A percentile compares a stretch with the other conserved stretches of the same genome.
Conservation (phyloP, 30 jellyfish, hydroid and myxozoan genomes). For the Chrysaora quinquecirrha region DNA sequence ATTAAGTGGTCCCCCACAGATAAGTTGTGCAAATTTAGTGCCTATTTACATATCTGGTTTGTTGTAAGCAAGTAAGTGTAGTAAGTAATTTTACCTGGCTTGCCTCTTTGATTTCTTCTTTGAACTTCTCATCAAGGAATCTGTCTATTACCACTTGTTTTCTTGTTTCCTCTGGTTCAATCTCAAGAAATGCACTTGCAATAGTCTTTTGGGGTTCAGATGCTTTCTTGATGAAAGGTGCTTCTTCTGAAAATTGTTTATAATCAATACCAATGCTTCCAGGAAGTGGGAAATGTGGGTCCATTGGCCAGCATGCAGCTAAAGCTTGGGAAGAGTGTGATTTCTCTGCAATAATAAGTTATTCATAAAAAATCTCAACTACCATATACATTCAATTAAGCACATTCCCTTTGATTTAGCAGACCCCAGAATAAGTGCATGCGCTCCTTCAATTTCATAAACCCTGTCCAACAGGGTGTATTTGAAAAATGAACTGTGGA, state of each 20-base stretch:
- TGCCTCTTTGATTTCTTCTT: constrained; percentile 59
- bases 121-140: constrained; percentile 65
- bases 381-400: too few relatives aligned
- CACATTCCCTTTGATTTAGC: too few relatives aligned
- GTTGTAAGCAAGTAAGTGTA: too few relatives aligned
- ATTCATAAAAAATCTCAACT: too few relatives aligned
- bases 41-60: too few relatives aligned
- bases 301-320: constrained; percentile 87
- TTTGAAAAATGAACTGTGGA: too few relatives aligned
- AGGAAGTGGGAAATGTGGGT: constrained; percentile 94
- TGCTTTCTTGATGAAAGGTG: neutral
- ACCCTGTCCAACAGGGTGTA: too few relatives aligned
- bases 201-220: constrained; percentile 64
- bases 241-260: constrained; percentile 52
- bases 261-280: constrained; percentile 91
- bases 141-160: constrained; percentile 72
- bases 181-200: constrained; percentile 79
- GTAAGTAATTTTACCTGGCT: constrained; percentile 31
- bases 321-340: constrained; percentile 33
- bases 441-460: too few relatives aligned
- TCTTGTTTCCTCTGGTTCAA: constrained; percentile 79
- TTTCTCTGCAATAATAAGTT: constrained; percentile 21
- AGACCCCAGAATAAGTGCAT: too few relatives aligned
- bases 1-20: too few relatives aligned
- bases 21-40: too few relatives aligned